These are phyloP conservation scores for Eupithecia tripunctaria DNA, from an alignment of 2,888 invertebrate species.

Conservation along the genomic window DNA sequence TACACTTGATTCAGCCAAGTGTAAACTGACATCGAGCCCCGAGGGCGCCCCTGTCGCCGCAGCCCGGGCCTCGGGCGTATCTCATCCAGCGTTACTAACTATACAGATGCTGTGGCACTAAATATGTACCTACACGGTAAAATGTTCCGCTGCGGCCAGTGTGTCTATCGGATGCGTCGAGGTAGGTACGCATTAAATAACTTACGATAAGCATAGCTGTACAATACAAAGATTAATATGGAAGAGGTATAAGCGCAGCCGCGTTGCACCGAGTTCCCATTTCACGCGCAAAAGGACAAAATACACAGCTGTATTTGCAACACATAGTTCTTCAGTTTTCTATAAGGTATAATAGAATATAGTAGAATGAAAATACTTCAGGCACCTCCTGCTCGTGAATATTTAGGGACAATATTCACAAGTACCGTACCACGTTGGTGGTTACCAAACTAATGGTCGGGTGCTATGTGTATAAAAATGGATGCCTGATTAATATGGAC, in stretches of 20 bases:
- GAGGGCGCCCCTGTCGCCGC: not conserved
- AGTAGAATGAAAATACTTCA: not conserved
- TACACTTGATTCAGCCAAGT: not conserved
- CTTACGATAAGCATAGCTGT: constrained; percentile 2
- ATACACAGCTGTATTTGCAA: not conserved
- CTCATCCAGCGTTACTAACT: not conserved
- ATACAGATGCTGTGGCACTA: not conserved
- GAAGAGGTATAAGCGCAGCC: not conserved
- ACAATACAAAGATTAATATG: constrained; percentile 4
- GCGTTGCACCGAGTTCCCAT: not conserved
- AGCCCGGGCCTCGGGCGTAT: not conserved
- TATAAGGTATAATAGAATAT: too few relatives aligned
- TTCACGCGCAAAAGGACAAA: not conserved
- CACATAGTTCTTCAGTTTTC: not conserved
- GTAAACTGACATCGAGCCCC: not conserved
- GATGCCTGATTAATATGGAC: too few relatives aligned
- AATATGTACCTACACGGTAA: not conserved
- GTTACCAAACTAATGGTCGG: too few relatives aligned
- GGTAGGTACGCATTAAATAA: constrained; percentile 6
- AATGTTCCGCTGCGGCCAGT: not conserved
- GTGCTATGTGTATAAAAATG: too few relatives aligned
- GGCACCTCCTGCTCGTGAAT: not conserved
- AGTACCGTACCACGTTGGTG: too few relatives aligned
- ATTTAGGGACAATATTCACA: not conserved
- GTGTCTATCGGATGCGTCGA: not conserved